A percentile compares a stretch with the other conserved stretches of the same genome.
phyloP scores from a whole-genome alignment of 2,113 vertebrate genomes.

The Forbesichthys papilliferus region DNA sequence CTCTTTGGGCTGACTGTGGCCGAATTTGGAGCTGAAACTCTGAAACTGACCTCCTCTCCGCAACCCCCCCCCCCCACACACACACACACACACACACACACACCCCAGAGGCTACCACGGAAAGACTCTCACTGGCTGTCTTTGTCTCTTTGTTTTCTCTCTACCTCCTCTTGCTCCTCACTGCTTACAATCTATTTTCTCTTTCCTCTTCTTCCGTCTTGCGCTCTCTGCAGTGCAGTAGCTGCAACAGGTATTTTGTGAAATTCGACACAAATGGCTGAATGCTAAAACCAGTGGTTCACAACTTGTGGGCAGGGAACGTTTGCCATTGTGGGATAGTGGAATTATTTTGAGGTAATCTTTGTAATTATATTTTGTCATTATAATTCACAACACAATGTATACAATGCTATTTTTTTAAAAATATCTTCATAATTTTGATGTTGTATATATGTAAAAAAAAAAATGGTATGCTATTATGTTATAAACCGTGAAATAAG shows the following conservation, averaged over 20 bases:
- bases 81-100: slow-evolving; percentile 11
- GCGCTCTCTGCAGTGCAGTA: not conserved
- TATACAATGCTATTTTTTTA: no score
- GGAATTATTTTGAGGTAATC: no score
- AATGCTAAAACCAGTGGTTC: slow-evolving; percentile 7
- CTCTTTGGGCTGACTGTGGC: slow-evolving; percentile 54
- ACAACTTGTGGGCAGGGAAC: no score
- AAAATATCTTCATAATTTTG: no score
- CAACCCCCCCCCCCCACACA: not conserved
- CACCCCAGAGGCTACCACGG: slow-evolving; percentile 26
- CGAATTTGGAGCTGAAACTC: slow-evolving; percentile 42
- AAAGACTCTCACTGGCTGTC: slow-evolving; percentile 41
- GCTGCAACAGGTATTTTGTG: slow-evolving; percentile 49
- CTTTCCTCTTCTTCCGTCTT: not conserved
- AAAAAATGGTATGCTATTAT: no score
- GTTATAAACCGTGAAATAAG: no score
- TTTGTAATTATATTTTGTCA: no score
- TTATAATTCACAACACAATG: no score
- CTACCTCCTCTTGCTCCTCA: not conserved
- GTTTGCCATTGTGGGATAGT: no score
- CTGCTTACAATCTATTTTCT: not conserved
- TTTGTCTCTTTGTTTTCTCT: slow-evolving; percentile 13
- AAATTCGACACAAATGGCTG: slow-evolving; percentile 33
- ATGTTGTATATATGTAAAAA: no score
- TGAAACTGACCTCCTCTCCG: no score